phyloP scores from a whole-genome alignment of 2,888 invertebrate species.

The Ophion slaviceki region DNA sequence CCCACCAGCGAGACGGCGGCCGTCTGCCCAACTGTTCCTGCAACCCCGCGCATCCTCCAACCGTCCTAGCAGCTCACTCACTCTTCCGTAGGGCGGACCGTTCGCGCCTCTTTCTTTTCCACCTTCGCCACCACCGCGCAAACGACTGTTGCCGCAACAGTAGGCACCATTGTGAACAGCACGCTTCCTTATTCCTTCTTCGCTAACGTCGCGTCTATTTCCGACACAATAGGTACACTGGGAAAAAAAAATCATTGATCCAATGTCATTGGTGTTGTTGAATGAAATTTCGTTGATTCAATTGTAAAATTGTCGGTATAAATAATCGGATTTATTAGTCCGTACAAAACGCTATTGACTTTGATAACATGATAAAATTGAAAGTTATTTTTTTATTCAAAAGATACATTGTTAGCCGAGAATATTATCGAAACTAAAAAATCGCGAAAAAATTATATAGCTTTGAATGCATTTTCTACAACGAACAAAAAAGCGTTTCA shows the following conservation, averaged over 20 bases:
- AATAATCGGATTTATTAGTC: no score
- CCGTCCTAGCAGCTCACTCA: conserved; percentile 39
- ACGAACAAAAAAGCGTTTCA: no score
- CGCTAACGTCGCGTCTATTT: conserved; percentile 46
- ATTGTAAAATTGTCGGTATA: no score
- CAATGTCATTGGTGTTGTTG: no score
- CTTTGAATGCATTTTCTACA: no score
- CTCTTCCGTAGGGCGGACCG: conserved; percentile 46
- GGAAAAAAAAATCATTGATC: conserved; percentile 16
- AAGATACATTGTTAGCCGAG: no score
- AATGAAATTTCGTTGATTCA: no score
- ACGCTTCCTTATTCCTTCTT: neutral
- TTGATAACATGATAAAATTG: no score
- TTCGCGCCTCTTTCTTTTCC: conserved; percentile 53
- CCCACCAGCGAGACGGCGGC: conserved; percentile 67
- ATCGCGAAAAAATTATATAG: no score
- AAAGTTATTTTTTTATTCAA: no score
- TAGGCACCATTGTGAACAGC: conserved; percentile 41
- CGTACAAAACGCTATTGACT: no score
- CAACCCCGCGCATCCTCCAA: conserved; percentile 49
- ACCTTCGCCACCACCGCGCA: conserved; percentile 70
- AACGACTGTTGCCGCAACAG: conserved; percentile 35
- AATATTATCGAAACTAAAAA: no score
- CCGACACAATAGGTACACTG: conserved; percentile 66
- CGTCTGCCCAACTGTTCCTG: conserved; percentile 32